Base-by-base conservation (phyloP, 2,797 vertebrate species). In the Phylloscopus collybita region DNA sequence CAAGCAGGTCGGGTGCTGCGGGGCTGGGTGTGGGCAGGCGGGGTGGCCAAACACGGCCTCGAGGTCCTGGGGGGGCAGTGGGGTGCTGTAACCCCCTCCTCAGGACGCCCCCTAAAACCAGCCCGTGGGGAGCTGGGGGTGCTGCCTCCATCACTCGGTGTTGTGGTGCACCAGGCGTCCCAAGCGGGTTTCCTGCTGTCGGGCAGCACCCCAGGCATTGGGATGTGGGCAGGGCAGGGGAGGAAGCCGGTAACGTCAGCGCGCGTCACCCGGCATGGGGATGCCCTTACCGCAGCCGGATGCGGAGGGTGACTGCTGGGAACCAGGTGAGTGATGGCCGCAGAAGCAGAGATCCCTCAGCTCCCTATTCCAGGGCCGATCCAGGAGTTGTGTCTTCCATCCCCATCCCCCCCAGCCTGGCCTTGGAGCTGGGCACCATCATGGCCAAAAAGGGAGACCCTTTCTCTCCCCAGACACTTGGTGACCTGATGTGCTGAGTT, bases 221-320 rank as follows among this genome's bases (percentile, higher is more conserved):
- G 96, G 67, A 93, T 74, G 84, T 83, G 95, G 92, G 75, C 73
- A 82, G 91, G 91, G 79, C 87, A 79, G 64, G 78, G 67, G 90
- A 96, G 93, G 93, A 86, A 85, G 65, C 71, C 5, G 15, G 84
- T 27, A 79, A 61, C 82, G 93, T 95, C 94, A 95, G 67, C 10
- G 0, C 7, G 11, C 10, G 85, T 95, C 94, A 95, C 81, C 62
- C 2, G 36, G 92, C 72, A 66, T 45, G 80, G 94, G 92, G 94
- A 87, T 85, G 82, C 92, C 92, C 94, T 94, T 49, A 21, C 92
- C 62, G 18, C 54, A 89, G 74, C 89, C 64, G 64, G 92, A 90
- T 81, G 73, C 67, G 60, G 88, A 64, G 30, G 78, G 94, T 91
- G 89, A 72, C 88, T 82, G 75, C 85, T 16, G 34, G 67, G 64